Conservation (phyloP, 2,888 invertebrate genomes). For the Limnephilus auricula region DNA sequence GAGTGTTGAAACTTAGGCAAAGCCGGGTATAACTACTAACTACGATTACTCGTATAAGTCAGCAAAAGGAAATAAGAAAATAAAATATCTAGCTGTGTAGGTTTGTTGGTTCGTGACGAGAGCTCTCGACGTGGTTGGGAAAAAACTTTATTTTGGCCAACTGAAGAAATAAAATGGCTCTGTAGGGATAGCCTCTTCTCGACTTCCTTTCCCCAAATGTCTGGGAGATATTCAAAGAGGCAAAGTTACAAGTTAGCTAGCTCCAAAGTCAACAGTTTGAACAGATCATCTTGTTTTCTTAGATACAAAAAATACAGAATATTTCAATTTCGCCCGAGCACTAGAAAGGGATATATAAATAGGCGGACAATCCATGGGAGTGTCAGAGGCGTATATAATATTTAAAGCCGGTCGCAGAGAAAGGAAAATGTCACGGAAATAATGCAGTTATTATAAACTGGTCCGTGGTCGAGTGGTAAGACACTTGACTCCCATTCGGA, state of each 20-base stretch:
- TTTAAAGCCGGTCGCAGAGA: not conserved
- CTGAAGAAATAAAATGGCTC: not conserved
- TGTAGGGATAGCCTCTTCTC: not conserved
- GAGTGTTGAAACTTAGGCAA: not conserved
- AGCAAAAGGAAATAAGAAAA: not conserved
- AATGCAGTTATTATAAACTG: not conserved
- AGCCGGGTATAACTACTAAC: not conserved
- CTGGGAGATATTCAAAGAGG: constrained; percentile 1
- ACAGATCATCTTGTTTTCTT: not conserved
- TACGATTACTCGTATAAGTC: not conserved
- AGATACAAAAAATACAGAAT: not conserved
- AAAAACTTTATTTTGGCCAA: not conserved
- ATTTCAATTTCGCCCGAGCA: not conserved
- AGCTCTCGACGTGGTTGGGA: not conserved
- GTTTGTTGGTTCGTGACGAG: not conserved
- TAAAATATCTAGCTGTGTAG: not conserved
- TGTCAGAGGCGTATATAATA: not conserved
- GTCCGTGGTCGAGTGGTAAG: too few relatives aligned
- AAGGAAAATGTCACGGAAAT: not conserved
- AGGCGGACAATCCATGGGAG: not conserved
- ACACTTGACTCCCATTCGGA: too few relatives aligned
- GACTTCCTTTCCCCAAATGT: not conserved
- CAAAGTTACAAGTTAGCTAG: not conserved
- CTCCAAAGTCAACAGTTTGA: constrained; percentile 2
- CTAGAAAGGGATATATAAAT: not conserved